Base-by-base conservation (phyloP, 2,888 invertebrate species). In the Quadroppia sp. region DNA sequence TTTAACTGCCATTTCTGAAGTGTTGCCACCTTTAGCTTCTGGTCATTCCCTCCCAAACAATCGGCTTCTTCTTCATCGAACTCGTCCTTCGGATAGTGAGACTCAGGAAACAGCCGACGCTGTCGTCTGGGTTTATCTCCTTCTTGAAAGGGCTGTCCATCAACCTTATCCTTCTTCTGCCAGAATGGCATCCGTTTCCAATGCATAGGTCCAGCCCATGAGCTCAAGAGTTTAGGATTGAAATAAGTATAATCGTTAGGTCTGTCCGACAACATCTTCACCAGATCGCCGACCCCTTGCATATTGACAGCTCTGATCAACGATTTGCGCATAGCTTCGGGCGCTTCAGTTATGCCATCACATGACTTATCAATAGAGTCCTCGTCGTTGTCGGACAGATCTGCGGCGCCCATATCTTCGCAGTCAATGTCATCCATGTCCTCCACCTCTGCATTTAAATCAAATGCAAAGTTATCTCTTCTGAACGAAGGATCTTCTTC, bases 121-220 rank as follows among this genome's bases (percentile, higher is more conserved):
- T 71, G 50, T 71, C 71, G 71, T 13, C 53, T n/a, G 20, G 48
- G 32, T 11, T 53, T 71, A 9, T 32, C 71, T 1, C 11, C 40
- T 2, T 45, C 70, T n/a, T n/a, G n/a, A 28, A 13, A 15, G 32
- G 7, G 30, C 23, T 59, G 59, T 9, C 30, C 30, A 0, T 50
- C 71, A 25, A 48, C 20, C 30, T 17, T 45, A n/a, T 71, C 48
- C 42, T 70, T 71, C 20, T n/a, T 72, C 13, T 72, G 15, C 53
- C 30, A 59, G 42, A 77, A 42, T 13, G 78, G 76, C 80, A 86
- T 87, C 59, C 89, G 86, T 79, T 89, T 89, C 92, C 92, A 92
- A 82, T 92, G 90, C 61, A 87, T 85, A 40, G 92, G 92, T 0
- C 92, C 92, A 28, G 90, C 90, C 92, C 92, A 92, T 17, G 82